Percentiles rank a stretch among this genome's conserved stretches.
These are phyloP conservation scores for Conops quadrifasciatus DNA, from an alignment of 2,888 invertebrate species.

Conservation along the genomic window DNA sequence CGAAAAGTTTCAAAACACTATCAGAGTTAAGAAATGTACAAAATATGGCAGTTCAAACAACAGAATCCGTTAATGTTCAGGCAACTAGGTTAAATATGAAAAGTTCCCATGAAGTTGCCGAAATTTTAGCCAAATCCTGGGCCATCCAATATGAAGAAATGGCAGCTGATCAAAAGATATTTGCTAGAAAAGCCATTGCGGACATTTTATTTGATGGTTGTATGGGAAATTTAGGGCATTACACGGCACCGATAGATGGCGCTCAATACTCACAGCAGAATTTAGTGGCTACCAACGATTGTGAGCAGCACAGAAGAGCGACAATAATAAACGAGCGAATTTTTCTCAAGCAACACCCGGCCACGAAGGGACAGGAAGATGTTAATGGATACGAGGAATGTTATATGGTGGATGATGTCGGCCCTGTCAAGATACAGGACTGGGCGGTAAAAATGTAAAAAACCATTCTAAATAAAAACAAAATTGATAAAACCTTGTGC, in stretches of 20 bases:
- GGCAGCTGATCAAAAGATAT: constrained; percentile 52
- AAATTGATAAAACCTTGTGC: too few species aligned
- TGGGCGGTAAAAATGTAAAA: constrained; percentile 7
- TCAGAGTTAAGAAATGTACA: not conserved
- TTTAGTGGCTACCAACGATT: not conserved
- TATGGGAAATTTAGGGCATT: constrained; percentile 54
- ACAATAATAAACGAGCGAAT: not conserved
- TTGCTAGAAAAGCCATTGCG: constrained; percentile 58
- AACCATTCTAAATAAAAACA: too few species aligned
- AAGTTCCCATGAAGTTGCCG: constrained; percentile 46
- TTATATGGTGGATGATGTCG: constrained; percentile 34
- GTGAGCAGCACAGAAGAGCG: not conserved
- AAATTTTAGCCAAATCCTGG: constrained; percentile 57
- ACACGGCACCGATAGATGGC: not conserved
- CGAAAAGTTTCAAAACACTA: not conserved
- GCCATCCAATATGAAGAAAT: constrained; percentile 59
- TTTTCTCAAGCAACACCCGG: not conserved
- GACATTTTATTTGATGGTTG: constrained; percentile 59
- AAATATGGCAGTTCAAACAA: not conserved
- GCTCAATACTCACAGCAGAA: not conserved
- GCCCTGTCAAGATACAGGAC: constrained; percentile 26
- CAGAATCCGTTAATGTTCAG: not conserved
- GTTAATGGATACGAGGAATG: constrained; percentile 25
- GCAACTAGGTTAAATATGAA: not conserved
- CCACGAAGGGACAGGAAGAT: not conserved